Percentiles rank a stretch among this genome's conserved stretches.
phyloP scores from a whole-genome alignment of 2,113 vertebrate species.

The Otus sunia region DNA sequence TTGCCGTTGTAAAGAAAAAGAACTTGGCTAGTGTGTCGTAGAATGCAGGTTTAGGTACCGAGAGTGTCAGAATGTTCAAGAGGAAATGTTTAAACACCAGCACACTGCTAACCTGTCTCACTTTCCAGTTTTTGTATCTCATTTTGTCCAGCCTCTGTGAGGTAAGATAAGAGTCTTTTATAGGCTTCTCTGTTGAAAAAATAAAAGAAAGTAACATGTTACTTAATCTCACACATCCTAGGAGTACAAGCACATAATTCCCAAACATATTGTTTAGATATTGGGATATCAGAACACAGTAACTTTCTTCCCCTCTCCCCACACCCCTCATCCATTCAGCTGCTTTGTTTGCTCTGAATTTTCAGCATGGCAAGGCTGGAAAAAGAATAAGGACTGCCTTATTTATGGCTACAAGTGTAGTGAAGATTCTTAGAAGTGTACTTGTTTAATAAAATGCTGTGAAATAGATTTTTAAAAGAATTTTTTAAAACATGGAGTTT shows the following conservation, averaged over 20 bases:
- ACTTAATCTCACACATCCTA: background rate
- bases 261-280: background rate
- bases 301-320: background rate
- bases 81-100: background rate
- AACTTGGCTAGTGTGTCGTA: background rate
- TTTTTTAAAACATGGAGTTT: background rate
- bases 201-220: background rate
- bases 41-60: background rate
- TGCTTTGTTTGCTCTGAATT: background rate
- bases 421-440: background rate
- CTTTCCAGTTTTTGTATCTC: conserved; percentile 87
- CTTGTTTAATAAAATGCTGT: background rate
- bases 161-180: conserved; percentile 84
- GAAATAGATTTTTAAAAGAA: background rate
- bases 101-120: conserved; percentile 58
- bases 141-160: conserved; percentile 85
- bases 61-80: background rate
- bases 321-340: background rate
- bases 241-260: background rate
- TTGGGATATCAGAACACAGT: background rate
- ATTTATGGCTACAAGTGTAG: background rate
- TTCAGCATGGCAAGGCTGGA: background rate
- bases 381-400: background rate
- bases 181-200: conserved; percentile 84
- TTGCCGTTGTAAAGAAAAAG: background rate